phyloP scores from a whole-genome alignment of 2,888 invertebrate species.

The Drosophila testacea region DNA sequence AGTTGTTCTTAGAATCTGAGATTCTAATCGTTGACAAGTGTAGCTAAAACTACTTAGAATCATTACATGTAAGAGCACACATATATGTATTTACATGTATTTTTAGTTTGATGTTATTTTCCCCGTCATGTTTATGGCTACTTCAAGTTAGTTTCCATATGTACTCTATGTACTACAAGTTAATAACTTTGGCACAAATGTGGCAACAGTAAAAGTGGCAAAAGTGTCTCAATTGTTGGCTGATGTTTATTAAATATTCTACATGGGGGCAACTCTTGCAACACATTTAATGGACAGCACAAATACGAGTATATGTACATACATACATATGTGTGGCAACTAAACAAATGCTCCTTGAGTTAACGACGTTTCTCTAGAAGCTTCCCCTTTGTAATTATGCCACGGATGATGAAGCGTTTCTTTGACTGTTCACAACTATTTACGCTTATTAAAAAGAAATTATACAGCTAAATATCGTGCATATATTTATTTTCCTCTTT shows the following conservation, averaged over 20 bases:
- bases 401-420: constrained; percentile 68
- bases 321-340: constrained; percentile 58
- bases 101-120: constrained; percentile 1
- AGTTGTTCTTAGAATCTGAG: background rate
- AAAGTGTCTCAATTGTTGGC: constrained; percentile 37
- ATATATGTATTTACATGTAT: background rate
- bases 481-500: constrained; percentile 3
- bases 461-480: constrained; percentile 53
- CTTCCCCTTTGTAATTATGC: constrained; percentile 39
- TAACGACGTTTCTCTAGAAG: constrained; percentile 48
- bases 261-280: constrained; percentile 42
- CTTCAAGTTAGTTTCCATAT: constrained; percentile 35
- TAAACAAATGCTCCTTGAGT: constrained; percentile 61
- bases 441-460: constrained; percentile 72
- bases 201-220: constrained; percentile 39
- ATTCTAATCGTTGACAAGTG: constrained; percentile 23
- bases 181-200: constrained; percentile 73
- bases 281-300: constrained; percentile 64
- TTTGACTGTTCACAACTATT: constrained; percentile 56
- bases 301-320: constrained; percentile 45
- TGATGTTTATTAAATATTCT: constrained; percentile 59
- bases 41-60: constrained; percentile 13
- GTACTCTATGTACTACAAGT: constrained; percentile 37
- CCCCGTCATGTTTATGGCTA: constrained; percentile 26
- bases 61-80: background rate